Evolutionary conservation across 2,797 vertebrate genomes (phyloP), one percentile per base, ranked within the genome.

Genomic region (Zalophus californianus): DNA sequence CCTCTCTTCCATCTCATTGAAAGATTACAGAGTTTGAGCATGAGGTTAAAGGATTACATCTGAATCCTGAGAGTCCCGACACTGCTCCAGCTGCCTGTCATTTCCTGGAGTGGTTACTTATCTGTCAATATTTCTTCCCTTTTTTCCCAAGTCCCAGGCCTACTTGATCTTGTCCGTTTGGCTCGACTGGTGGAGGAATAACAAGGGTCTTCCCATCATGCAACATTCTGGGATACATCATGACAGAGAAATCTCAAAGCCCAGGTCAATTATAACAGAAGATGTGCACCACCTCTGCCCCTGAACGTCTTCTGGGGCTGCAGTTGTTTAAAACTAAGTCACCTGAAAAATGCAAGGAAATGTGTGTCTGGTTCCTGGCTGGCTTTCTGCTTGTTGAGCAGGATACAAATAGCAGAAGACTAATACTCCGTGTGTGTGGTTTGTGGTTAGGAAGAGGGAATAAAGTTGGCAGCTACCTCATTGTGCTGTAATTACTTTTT

Each of bases 191-290:
- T 98, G 97, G 97, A 98, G 98, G 99, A 98, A 99, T 99, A 99
- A 98, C 98, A 98, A 99, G 98, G 99, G 98, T 98, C 98, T 99
- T 99, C 98, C 99, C 98, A 41, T 99, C 98, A 98, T 99, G 99
- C 99, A 99, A 95, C 97, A 97, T 97, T 99, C 98, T 98, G 98
- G 99, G 99, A 98, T 99, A 98, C 98, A 99, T 98, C 98, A 98
- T 98, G 99, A 98, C 98, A 99, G 99, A 99, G 99, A 99, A 99
- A 99, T 99, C 99, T 99, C 99, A 99, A 99, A 99, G 98, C 98
- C 98, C 98, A 96, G 98, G 99, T 99, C 99, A 99, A 99, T 99
- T 99, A 99, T 98, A 98, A 98, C 98, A 98, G 98, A 99, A 99
- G 99, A 98, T 98, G 98, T 98, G 99, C 98, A 99, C 98, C 99